Conservation (phyloP, 1,140 invertebrate species). For the Formica exsecta region DNA sequence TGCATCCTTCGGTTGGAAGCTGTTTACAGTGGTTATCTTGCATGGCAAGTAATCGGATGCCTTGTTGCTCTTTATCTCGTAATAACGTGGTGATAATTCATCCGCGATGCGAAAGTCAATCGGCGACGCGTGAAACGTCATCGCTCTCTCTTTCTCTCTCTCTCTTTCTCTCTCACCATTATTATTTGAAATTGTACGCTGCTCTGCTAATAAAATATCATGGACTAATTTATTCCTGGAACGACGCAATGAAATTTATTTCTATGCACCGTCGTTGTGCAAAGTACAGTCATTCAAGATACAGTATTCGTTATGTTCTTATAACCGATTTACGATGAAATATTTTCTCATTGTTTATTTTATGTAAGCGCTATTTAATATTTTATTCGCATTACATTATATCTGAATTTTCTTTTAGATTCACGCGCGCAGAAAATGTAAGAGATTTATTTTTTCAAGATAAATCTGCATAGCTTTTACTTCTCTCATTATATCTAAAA, state of each 20-base stretch:
- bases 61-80: constrained; percentile 52
- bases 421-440: no score
- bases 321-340: not conserved
- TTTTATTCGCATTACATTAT: no score
- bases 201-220: constrained; percentile 50
- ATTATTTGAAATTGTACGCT: constrained; percentile 48
- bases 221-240: constrained; percentile 34
- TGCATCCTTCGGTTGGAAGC: constrained; percentile 43
- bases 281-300: not conserved
- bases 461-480: not conserved
- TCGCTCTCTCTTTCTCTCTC: not conserved
- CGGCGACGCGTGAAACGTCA: constrained; percentile 33
- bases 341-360: not conserved
- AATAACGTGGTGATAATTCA: constrained; percentile 52
- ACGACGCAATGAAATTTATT: constrained; percentile 27
- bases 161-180: constrained; percentile 1
- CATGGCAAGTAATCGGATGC: constrained; percentile 26
- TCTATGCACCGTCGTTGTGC: not conserved
- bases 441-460: not conserved
- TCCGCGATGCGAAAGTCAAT: constrained; percentile 58
- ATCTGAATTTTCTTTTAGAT: no score
- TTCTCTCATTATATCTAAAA: not conserved
- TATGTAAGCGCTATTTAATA: not conserved
- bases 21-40: constrained; percentile 54
- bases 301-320: not conserved